These are phyloP conservation scores for Pocillopora damicornis DNA, from an alignment of 64 coral and sea anemone species.

Conservation along the genomic window DNA sequence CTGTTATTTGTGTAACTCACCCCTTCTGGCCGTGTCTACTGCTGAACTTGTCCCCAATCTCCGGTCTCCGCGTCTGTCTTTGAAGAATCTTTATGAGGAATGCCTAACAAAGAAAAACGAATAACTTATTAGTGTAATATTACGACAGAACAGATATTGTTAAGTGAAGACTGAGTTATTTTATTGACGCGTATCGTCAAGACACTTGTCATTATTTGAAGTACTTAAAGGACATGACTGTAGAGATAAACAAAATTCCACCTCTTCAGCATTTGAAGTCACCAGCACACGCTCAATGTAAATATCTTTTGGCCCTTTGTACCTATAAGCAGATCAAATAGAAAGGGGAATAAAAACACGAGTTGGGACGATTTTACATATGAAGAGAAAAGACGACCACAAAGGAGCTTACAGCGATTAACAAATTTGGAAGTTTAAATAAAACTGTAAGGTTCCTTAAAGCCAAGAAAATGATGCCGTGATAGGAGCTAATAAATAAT, in stretches of 20 bases:
- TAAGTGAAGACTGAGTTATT: too few species aligned
- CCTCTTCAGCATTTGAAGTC: conserved; percentile 92
- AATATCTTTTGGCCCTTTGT: conserved; percentile 86
- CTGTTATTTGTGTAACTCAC: conserved; percentile 15
- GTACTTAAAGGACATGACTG: too few species aligned
- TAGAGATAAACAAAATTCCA: not conserved
- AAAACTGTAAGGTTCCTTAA: not conserved
- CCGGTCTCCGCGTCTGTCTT: conserved; percentile 85
- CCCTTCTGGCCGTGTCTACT: conserved; percentile 98
- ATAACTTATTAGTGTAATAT: not conserved
- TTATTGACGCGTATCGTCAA: too few species aligned
- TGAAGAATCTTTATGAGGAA: conserved; percentile 93
- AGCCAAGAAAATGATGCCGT: too few species aligned
- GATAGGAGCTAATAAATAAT: too few species aligned
- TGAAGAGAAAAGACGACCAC: not conserved
- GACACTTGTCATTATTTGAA: too few species aligned
- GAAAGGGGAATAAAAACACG: not conserved
- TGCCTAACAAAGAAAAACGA: conserved; percentile 45
- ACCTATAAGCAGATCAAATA: conserved; percentile 39
- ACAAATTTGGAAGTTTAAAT: too few species aligned
- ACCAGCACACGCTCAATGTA: conserved; percentile 92
- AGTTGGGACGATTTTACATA: not conserved
- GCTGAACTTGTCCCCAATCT: conserved; percentile 98
- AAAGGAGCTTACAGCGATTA: too few species aligned
- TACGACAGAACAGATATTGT: not conserved